phyloP scores from a whole-genome alignment of 2,113 vertebrate species.

The Epinephelus lanceolatus region DNA sequence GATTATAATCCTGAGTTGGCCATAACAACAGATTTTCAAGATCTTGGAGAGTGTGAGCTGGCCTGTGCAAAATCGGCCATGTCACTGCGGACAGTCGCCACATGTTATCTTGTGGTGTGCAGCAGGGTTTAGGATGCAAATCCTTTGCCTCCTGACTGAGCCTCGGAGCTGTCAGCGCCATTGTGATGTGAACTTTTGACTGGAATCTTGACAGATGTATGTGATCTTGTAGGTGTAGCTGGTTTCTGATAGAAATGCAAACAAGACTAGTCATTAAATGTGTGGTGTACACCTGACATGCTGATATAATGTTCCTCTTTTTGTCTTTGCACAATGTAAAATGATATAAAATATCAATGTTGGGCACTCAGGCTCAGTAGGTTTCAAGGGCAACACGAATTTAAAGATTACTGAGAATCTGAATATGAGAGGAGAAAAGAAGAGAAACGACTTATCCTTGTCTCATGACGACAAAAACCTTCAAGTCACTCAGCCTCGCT shows the following conservation, averaged over 20 bases:
- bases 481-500: conserved; percentile 12
- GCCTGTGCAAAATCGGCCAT: background rate
- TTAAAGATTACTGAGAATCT: conserved; percentile 22
- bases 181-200: background rate
- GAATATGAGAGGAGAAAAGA: conserved; percentile 6
- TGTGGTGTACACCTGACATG: background rate
- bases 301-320: conserved; percentile 1
- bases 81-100: conserved; percentile 21
- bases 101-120: conserved; percentile 37
- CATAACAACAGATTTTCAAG: background rate
- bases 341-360: background rate
- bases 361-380: background rate
- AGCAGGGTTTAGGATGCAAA: conserved; percentile 29
- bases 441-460: conserved; percentile 15
- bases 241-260: background rate
- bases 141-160: conserved; percentile 14
- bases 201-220: background rate
- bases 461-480: conserved; percentile 24
- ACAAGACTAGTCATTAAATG: background rate
- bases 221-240: background rate
- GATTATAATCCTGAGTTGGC: conserved; percentile 3
- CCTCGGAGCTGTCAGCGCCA: background rate
- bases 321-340: background rate
- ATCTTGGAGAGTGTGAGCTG: background rate
- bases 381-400: conserved; percentile 23